Conservation (phyloP, 2,113 vertebrate genomes). For the Leptobrachium leishanense region DNA sequence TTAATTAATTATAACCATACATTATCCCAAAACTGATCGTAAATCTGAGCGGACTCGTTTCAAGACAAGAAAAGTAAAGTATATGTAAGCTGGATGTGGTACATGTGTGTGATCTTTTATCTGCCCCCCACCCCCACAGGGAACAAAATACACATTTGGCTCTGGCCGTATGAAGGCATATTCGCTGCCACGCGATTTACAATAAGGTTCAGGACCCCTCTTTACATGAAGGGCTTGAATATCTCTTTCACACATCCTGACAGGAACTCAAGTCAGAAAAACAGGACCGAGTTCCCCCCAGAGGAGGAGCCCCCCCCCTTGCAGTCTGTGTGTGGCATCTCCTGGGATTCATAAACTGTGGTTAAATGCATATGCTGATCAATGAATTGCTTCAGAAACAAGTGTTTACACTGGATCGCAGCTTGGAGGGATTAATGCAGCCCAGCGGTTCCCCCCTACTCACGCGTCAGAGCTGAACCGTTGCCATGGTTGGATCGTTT, state of each 20-base stretch:
- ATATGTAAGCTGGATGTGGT: no score
- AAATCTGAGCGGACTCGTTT: no score
- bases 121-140: background rate
- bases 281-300: background rate
- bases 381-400: conserved; percentile 22
- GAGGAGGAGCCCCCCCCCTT: conserved; percentile 7
- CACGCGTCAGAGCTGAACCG: no score
- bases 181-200: conserved; percentile 14
- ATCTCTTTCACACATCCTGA: conserved; percentile 29
- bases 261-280: conserved; percentile 25
- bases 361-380: background rate
- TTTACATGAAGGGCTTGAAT: conserved; percentile 1
- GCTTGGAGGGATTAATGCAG: background rate
- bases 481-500: no score
- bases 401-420: conserved; percentile 13
- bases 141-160: background rate
- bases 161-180: background rate
- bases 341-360: conserved; percentile 8
- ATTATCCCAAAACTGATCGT: no score
- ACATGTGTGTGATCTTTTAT: background rate
- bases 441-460: no score
- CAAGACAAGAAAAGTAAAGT: no score
- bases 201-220: background rate
- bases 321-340: conserved; percentile 40
- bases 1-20: no score